Evolutionary conservation across 2,888 invertebrate species (phyloP), one percentile per base, ranked within the genome.

Genomic region (Nephrocerus scutellatus): DNA sequence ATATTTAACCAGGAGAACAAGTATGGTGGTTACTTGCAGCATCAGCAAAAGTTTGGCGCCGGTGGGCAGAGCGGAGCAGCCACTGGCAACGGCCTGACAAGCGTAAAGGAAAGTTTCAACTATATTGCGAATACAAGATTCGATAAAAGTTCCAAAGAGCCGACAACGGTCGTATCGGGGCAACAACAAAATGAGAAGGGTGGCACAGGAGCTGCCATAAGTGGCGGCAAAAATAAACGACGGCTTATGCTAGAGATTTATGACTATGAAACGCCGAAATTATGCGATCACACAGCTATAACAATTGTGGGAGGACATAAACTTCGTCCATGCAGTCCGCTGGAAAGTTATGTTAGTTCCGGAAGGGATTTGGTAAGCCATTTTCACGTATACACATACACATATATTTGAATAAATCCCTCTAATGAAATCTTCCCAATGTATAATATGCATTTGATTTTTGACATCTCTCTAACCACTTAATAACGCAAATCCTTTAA

Each of bases 201-300:
- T 19, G 10, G 16, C 13, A 10, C 10, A 19, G 7, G 12, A 16
- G n/a, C n/a, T n/a, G n/a, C n/a, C n/a, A n/a, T 62, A 28, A 58
- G 58, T 54, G 59, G 58, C 47, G 57, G 53, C 31, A 67, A 67
- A 49, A 62, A 65, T 39, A 68, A 67, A 51, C 55, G 70, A 16
- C 63, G 63, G 15, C 64, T 77, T 32, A 71, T 84, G 49, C 80
- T 82, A 31, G 81, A 79, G 56, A 82, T 79, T 67, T 85, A 84
- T 59, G 84, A 84, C 64, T 72, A 73, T 47, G 80, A 81, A 52
- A 77, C 83, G 30, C 89, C 89, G 4, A 78, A 79, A 52, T 71
- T 89, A 34, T 89, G 89, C 65, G 88, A 88, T 48, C 88, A 89
- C 56, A 76, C 88, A 46, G 72, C 79, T 26, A 87, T 66, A 42